These are phyloP conservation scores for Brachypteracias leptosomus DNA, from an alignment of 2,113 vertebrate genomes.

Conservation along the genomic window DNA sequence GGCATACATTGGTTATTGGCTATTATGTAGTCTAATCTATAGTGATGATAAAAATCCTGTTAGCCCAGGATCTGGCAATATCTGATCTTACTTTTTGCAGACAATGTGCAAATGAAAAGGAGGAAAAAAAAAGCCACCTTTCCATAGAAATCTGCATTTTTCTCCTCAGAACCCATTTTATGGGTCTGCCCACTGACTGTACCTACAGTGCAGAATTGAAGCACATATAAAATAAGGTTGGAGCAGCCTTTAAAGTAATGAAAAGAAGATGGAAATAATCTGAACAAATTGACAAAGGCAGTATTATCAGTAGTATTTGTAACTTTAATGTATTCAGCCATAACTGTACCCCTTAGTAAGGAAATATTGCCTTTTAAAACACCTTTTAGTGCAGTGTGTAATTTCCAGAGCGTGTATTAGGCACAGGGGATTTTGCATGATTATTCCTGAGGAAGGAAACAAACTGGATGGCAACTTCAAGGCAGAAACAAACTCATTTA, in stretches of 20 bases:
- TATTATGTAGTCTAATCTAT: not conserved
- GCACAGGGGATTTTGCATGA: not conserved
- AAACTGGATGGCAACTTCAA: not conserved
- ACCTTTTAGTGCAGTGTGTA: not conserved
- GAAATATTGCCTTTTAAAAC: conserved; percentile 2
- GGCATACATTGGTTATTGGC: not conserved
- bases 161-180: not conserved
- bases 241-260: not conserved
- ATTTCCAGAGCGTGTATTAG: not conserved
- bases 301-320: not conserved
- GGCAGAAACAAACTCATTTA: not conserved
- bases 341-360: not conserved
- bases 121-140: not conserved
- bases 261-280: conserved; percentile 2
- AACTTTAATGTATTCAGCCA: not conserved
- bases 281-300: conserved; percentile 9
- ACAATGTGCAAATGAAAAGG: not conserved
- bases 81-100: not conserved
- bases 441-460: not conserved
- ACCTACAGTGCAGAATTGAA: not conserved
- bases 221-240: not conserved
- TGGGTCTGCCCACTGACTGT: not conserved
- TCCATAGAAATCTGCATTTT: not conserved
- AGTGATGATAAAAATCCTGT: not conserved
- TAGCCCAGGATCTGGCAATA: not conserved